Conservation (phyloP, 2,797 vertebrate species). For the Halcyon smyrnensis region DNA sequence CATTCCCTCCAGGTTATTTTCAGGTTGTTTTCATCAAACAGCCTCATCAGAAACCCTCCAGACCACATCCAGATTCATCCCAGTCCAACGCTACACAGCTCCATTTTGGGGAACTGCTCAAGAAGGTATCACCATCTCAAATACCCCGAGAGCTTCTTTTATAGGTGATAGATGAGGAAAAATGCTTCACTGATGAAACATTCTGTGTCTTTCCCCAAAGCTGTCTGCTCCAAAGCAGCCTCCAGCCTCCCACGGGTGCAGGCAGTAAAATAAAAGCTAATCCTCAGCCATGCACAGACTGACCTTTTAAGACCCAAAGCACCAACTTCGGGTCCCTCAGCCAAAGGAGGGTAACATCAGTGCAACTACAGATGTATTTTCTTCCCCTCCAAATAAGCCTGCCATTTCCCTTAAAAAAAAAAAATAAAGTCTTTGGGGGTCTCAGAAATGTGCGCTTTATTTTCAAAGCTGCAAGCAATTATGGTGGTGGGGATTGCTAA, state of each 20-base stretch:
- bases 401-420: not conserved
- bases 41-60: not conserved
- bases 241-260: not conserved
- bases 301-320: not conserved
- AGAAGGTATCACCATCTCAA: not conserved
- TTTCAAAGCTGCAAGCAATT: constrained; percentile 64
- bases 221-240: not conserved
- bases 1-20: not conserved
- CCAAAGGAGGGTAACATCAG: accelerated
- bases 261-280: not conserved
- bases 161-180: not conserved
- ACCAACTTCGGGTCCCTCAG: not conserved
- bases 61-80: not conserved
- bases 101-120: not conserved
- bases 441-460: not conserved
- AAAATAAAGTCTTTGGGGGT: not conserved
- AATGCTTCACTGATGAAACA: not conserved
- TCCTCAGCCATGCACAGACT: too few species aligned
- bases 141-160: not conserved
- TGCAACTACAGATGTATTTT: not conserved
- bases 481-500: not conserved
- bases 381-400: not conserved
- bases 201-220: not conserved
- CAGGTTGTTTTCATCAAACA: not conserved
- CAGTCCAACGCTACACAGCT: not conserved